A percentile compares a stretch with the other conserved stretches of the same genome.
Evolutionary conservation across 2,113 vertebrate species (phyloP).

Genomic region (Scomber colias): DNA sequence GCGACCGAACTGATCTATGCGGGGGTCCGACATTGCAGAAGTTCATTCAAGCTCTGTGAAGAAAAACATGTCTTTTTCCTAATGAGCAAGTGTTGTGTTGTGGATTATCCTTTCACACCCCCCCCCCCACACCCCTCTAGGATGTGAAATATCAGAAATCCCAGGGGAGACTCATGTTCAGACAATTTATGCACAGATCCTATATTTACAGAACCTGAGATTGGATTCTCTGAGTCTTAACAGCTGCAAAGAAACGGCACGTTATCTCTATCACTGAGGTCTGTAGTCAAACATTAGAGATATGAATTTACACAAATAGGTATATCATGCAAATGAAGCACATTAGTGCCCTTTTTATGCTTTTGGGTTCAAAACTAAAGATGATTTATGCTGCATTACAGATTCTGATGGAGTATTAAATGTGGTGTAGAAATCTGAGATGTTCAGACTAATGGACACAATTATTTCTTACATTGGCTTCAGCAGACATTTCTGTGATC

Average conservation of each 20-base stretch:
- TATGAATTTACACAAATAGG: constrained; percentile 24
- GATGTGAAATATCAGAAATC: constrained; percentile 32
- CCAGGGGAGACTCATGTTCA: constrained; percentile 10
- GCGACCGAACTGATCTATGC: constrained; percentile 21
- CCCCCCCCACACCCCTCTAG: neutral
- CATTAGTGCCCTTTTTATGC: constrained; percentile 23
- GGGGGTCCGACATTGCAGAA: constrained; percentile 21
- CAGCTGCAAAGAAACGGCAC: constrained; percentile 24
- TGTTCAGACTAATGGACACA: constrained; percentile 32
- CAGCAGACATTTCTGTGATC: neutral
- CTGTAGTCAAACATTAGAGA: constrained; percentile 32
- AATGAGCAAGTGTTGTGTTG: constrained; percentile 44
- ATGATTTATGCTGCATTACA: constrained; percentile 37
- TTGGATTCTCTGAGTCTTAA: constrained; percentile 15
- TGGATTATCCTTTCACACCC: constrained; percentile 23
- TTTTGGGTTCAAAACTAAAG: constrained; percentile 4
- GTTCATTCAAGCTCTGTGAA: neutral
- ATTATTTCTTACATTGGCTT: neutral
- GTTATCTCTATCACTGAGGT: constrained; percentile 8
- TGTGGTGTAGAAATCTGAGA: constrained; percentile 29
- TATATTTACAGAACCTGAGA: constrained; percentile 32
- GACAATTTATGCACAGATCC: constrained; percentile 37
- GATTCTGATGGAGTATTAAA: constrained; percentile 28
- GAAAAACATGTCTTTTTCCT: constrained; percentile 22
- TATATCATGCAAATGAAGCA: constrained; percentile 46